These are phyloP conservation scores for Menura novaehollandiae DNA, from an alignment of 2,113 vertebrate species.

Conservation along the genomic window DNA sequence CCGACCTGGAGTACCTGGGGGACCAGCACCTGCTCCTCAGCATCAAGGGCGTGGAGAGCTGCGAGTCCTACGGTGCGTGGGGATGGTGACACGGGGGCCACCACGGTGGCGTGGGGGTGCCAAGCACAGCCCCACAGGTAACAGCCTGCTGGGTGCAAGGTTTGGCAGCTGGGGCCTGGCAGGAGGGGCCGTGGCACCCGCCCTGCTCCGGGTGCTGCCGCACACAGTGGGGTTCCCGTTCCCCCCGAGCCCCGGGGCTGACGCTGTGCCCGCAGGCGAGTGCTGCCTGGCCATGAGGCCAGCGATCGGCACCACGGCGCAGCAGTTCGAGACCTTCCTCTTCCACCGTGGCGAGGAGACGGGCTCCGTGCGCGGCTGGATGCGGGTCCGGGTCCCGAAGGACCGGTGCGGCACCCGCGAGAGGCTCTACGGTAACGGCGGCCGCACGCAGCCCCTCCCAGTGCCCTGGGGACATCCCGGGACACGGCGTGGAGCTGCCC, in stretches of 20 bases:
- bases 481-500: background rate
- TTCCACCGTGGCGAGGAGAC: slow-evolving; percentile 85
- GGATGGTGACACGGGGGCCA: background rate
- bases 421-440: slow-evolving; percentile 75
- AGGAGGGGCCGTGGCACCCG: background rate
- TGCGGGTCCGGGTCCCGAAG: slow-evolving; percentile 72
- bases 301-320: slow-evolving; percentile 32
- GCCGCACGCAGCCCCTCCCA: background rate
- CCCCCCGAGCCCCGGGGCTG: background rate
- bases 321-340: slow-evolving; percentile 84
- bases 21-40: slow-evolving; percentile 86
- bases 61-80: slow-evolving; percentile 84
- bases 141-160: background rate
- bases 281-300: slow-evolving; percentile 70
- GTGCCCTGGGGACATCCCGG: background rate
- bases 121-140: background rate
- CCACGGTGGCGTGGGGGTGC: background rate
- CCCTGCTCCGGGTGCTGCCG: rapidly evolving
- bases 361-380: slow-evolving; percentile 80
- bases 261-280: slow-evolving; percentile 69
- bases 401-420: slow-evolving; percentile 66
- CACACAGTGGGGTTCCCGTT: rapidly evolving
- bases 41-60: slow-evolving; percentile 85
- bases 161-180: background rate
- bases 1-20: slow-evolving; percentile 80